These are phyloP conservation scores for Toxotes jaculatrix DNA, from an alignment of 2,113 vertebrate species.

Conservation along the genomic window DNA sequence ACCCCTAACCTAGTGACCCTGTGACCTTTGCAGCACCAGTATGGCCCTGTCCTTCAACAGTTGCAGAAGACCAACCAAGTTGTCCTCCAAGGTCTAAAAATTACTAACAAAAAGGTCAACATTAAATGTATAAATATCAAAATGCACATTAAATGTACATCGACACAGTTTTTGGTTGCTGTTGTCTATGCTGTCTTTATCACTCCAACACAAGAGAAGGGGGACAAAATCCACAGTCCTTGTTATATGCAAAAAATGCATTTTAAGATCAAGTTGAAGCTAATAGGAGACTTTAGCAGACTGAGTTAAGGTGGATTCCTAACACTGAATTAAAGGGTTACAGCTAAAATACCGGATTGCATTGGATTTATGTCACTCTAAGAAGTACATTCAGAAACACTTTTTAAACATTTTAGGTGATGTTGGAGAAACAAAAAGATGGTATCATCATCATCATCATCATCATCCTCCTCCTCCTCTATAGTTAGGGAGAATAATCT, in stretches of 20 bases:
- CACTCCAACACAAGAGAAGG: neutral
- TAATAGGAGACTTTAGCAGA: neutral
- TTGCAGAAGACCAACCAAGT: neutral
- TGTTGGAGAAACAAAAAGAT: neutral
- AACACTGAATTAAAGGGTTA: neutral
- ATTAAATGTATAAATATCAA: too few species aligned
- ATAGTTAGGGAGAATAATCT: neutral
- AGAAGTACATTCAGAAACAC: neutral
- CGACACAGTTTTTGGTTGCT: too few species aligned
- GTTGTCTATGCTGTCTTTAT: too few species aligned
- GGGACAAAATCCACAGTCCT: neutral
- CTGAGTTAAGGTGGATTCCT: neutral
- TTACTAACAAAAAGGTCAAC: neutral
- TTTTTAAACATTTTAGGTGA: neutral
- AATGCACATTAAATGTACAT: neutral
- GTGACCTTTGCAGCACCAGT: slow-evolving; percentile 35
- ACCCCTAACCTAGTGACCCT: slow-evolving; percentile 15
- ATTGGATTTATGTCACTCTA: too few species aligned
- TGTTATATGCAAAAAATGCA: neutral
- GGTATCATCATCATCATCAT: too few species aligned
- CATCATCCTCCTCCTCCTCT: too few species aligned
- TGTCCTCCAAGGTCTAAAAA: neutral
- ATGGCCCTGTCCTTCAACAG: slow-evolving; percentile 31
- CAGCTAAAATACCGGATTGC: neutral
- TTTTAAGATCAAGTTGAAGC: neutral